These are phyloP conservation scores for Elmis aenea DNA, from an alignment of 2,888 invertebrate species.

Conservation along the genomic window DNA sequence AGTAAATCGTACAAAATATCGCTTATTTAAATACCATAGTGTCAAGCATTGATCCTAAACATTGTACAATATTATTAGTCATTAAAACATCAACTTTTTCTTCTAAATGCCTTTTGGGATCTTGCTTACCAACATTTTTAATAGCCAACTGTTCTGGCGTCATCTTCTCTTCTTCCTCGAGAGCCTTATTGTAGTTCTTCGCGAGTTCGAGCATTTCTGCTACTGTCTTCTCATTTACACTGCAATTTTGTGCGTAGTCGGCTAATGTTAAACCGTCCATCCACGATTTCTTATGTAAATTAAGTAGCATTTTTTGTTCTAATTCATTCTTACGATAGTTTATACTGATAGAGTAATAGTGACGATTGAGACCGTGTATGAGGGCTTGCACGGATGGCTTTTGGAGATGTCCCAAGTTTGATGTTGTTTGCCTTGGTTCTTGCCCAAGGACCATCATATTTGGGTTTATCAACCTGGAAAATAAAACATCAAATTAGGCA, in stretches of 20 bases:
- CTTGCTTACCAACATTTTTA: conserved; percentile 98
- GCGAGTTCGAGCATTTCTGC: conserved; percentile 95
- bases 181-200: conserved; percentile 84
- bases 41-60: conserved; percentile 95
- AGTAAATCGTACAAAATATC: no score
- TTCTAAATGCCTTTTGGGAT: conserved; percentile 98
- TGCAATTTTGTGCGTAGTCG: conserved; percentile 90
- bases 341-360: conserved; percentile 99
- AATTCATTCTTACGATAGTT: conserved; percentile 98
- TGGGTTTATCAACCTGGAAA: conserved; percentile 85
- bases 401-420: conserved; percentile 96
- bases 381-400: conserved; percentile 99
- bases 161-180: conserved; percentile 99
- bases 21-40: conserved; percentile 86
- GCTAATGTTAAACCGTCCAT: conserved; percentile 91
- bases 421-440: conserved; percentile 97
- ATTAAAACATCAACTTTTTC: conserved; percentile 96
- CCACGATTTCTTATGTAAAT: conserved; percentile 98
- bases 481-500: background rate
- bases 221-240: conserved; percentile 89
- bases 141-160: conserved; percentile 98
- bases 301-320: conserved; percentile 98
- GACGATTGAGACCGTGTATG: conserved; percentile 96
- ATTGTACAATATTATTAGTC: conserved; percentile 97
- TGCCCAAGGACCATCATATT: conserved; percentile 99